These are phyloP conservation scores for Rhaphigaster nebulosa DNA, from an alignment of 2,888 invertebrate species.

Conservation along the genomic window DNA sequence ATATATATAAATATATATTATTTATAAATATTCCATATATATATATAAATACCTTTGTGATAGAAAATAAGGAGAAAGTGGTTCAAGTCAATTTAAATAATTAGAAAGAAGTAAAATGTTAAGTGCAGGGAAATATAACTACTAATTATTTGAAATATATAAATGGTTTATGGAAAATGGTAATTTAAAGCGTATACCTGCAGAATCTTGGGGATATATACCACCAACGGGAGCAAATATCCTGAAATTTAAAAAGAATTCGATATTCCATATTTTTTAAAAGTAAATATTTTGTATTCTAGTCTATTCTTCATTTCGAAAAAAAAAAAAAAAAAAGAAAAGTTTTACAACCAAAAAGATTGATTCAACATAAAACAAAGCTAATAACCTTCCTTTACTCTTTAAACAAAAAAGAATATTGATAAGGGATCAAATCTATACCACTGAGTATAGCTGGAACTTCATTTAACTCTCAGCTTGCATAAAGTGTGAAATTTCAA, in stretches of 20 bases:
- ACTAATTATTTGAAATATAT: slow-evolving; percentile 25
- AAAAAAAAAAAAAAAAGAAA: not conserved
- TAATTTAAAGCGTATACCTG: slow-evolving; percentile 27
- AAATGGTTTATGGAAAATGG: slow-evolving; percentile 32
- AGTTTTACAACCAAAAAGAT: not conserved
- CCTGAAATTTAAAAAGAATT: slow-evolving; percentile 51
- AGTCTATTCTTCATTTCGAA: slow-evolving; percentile 28
- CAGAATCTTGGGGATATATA: slow-evolving; percentile 32
- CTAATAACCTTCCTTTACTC: not conserved
- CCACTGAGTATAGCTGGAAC: not conserved
- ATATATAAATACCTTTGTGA: not conserved
- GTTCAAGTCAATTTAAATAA: not conserved
- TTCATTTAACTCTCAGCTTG: too few species aligned
- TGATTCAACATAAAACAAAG: not conserved
- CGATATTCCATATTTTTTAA: slow-evolving; percentile 2
- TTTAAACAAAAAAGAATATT: not conserved
- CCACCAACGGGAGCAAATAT: slow-evolving; percentile 23
- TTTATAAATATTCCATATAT: too few species aligned
- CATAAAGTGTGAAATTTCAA: too few species aligned
- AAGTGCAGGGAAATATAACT: slow-evolving; percentile 14
- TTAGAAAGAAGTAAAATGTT: not conserved
- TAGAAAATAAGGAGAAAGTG: not conserved
- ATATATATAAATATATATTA: too few species aligned
- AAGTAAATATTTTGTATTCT: slow-evolving; percentile 35
- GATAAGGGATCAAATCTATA: not conserved